phyloP scores from a whole-genome alignment of 2,113 vertebrate genomes.

The Capreolus pygargus region DNA sequence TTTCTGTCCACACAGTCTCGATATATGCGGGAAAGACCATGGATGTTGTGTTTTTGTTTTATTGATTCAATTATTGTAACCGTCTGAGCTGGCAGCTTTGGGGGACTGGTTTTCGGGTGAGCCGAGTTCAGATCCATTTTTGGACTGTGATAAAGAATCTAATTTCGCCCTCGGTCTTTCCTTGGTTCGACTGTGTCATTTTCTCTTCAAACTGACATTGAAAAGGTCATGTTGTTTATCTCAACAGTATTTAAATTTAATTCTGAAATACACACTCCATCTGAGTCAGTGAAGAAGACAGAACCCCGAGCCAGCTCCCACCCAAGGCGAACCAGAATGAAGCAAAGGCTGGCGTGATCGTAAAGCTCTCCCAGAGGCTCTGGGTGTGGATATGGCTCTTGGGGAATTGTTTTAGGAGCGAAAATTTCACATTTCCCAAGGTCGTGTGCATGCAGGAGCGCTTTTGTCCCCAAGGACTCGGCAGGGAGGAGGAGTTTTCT shows the following conservation, averaged over 20 bases:
- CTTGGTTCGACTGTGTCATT: neutral
- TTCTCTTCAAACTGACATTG: constrained; percentile 37
- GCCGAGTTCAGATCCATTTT: neutral
- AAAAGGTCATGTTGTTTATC: constrained; percentile 54
- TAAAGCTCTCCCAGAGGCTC: neutral
- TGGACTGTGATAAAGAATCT: neutral
- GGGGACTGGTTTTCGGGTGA: neutral
- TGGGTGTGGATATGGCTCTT: fast-evolving
- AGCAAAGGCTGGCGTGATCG: neutral
- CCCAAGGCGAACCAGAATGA: neutral
- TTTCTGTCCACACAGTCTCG: neutral
- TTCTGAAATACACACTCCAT: neutral
- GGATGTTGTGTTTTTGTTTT: neutral
- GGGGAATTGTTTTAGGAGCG: neutral
- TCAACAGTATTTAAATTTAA: constrained; percentile 16
- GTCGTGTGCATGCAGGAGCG: fast-evolving
- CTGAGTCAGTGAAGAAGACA: neutral
- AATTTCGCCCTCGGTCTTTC: neutral
- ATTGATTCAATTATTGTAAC: neutral
- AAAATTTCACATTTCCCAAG: neutral
- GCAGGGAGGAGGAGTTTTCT: neutral
- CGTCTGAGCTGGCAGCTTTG: neutral
- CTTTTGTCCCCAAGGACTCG: neutral
- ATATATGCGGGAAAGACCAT: neutral
- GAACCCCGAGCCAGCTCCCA: neutral